Evolutionary conservation across 2,888 invertebrate genomes (phyloP).

Genomic region (Polymixis lichenea): DNA sequence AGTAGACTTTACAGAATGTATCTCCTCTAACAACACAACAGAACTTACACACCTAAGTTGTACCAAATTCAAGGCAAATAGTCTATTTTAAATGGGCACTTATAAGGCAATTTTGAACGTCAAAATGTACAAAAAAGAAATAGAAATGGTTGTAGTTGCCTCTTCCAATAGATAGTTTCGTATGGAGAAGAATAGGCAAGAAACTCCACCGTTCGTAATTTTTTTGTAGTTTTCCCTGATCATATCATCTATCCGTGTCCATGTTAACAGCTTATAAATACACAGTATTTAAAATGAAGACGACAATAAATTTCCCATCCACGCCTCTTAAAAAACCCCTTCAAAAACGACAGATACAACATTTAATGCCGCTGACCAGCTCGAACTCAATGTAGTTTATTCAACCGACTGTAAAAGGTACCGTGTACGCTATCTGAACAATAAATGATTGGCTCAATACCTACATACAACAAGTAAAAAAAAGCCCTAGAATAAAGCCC

Average conservation of each 20-base stretch:
- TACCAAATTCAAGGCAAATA: too few relatives aligned
- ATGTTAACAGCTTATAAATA: constrained; percentile 3
- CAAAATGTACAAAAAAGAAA: too few relatives aligned
- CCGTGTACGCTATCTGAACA: constrained; percentile 24
- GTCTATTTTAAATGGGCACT: too few relatives aligned
- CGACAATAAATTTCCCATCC: constrained; percentile 3
- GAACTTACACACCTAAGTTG: neutral
- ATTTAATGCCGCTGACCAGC: constrained; percentile 5
- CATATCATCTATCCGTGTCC: neutral
- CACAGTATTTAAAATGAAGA: constrained; percentile 11
- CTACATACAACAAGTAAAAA: constrained; percentile 48
- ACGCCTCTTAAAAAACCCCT: neutral
- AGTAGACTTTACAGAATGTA: neutral
- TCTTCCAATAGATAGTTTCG: too few relatives aligned
- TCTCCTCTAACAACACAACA: neutral
- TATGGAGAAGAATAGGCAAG: too few relatives aligned
- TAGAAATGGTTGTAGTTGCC: too few relatives aligned
- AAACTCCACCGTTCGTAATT: too few relatives aligned
- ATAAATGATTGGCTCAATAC: constrained; percentile 28
- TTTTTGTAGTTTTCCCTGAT: too few relatives aligned
- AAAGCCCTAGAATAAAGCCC: constrained; percentile 27
- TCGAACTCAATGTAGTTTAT: constrained; percentile 39
- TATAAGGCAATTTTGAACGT: too few relatives aligned
- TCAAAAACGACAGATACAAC: constrained; percentile 21
- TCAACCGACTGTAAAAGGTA: constrained; percentile 32